These are phyloP conservation scores for Sweltsa coloradensis DNA, from an alignment of 1,140 invertebrate species.

Conservation along the genomic window DNA sequence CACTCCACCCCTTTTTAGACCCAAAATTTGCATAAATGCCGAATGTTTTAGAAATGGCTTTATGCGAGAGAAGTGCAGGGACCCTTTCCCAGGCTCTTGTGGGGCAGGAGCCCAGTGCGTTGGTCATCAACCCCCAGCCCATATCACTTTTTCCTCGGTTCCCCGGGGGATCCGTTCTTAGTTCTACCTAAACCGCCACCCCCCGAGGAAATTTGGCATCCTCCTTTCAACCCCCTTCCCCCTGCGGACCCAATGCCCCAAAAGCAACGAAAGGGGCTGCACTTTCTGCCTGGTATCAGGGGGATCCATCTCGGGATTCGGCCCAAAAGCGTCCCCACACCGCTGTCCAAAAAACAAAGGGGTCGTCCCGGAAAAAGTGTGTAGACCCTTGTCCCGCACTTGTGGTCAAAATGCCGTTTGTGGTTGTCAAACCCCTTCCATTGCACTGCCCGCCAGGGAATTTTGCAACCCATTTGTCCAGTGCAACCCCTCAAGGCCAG, in stretches of 20 bases:
- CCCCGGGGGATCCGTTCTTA: slow-evolving; percentile 44
- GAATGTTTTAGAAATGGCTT: slow-evolving; percentile 62
- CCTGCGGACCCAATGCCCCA: slow-evolving; percentile 24
- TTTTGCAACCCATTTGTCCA: slow-evolving; percentile 56
- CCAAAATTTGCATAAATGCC: slow-evolving; percentile 56
- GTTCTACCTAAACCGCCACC: slow-evolving; percentile 34
- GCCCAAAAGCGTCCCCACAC: slow-evolving; percentile 56
- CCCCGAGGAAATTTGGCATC: too few relatives aligned
- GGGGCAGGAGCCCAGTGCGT: slow-evolving; percentile 45
- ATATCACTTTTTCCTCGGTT: slow-evolving; percentile 41
- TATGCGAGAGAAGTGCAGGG: slow-evolving; percentile 54
- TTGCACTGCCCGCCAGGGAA: slow-evolving; percentile 55
- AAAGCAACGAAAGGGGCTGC: slow-evolving; percentile 41
- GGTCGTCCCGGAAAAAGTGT: slow-evolving; percentile 53
- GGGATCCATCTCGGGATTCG: slow-evolving; percentile 58
- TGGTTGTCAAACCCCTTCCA: slow-evolving; percentile 59
- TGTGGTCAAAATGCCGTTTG: slow-evolving; percentile 65
- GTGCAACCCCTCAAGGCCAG: slow-evolving; percentile 32
- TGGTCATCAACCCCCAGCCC: slow-evolving; percentile 40
- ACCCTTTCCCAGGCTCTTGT: slow-evolving; percentile 63
- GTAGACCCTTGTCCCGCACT: slow-evolving; percentile 55
- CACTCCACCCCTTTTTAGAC: slow-evolving; percentile 52
- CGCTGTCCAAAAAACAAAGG: slow-evolving; percentile 52
- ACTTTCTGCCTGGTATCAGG: slow-evolving; percentile 52
- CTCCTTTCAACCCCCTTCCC: too few relatives aligned